Conservation (phyloP, 2,888 invertebrate species). For the Heliconius cydno region DNA sequence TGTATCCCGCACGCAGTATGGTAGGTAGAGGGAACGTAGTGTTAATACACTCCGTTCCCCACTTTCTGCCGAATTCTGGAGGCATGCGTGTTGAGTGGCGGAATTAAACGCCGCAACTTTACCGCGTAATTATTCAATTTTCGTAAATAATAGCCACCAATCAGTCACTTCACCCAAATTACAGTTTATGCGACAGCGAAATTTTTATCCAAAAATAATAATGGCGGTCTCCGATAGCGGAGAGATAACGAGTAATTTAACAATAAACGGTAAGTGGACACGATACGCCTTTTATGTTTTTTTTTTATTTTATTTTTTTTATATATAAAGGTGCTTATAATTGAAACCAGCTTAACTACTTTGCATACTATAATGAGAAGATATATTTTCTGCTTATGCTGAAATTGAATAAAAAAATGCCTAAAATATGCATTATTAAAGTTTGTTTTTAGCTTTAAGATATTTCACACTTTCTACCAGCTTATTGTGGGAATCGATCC, state of each 20-base stretch:
- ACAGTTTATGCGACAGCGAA: slow-evolving; percentile 13
- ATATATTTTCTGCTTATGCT: slow-evolving; percentile 15
- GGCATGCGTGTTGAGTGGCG: too few relatives aligned
- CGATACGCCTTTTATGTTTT: slow-evolving; percentile 14
- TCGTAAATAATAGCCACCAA: neutral
- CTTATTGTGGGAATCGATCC: too few relatives aligned
- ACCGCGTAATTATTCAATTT: slow-evolving; percentile 1
- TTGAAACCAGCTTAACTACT: slow-evolving; percentile 35
- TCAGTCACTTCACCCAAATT: slow-evolving; percentile 32
- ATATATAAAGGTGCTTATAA: slow-evolving; percentile 39
- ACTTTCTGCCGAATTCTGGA: too few relatives aligned
- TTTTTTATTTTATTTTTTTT: neutral
- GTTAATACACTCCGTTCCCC: too few relatives aligned
- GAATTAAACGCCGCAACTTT: too few relatives aligned
- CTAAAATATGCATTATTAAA: neutral
- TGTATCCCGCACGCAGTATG: too few relatives aligned
- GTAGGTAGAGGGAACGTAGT: too few relatives aligned
- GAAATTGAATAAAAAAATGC: neutral
- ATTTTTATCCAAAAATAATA: slow-evolving; percentile 30
- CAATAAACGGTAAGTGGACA: slow-evolving; percentile 33
- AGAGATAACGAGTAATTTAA: slow-evolving; percentile 25
- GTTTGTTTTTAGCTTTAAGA: too few relatives aligned
- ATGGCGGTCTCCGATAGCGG: neutral
- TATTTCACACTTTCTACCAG: too few relatives aligned
- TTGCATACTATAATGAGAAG: slow-evolving; percentile 36